Evolutionary conservation across 2,797 vertebrate genomes (phyloP), one percentile per base, ranked within the genome.

Genomic region (Galagoides demidoff): DNA sequence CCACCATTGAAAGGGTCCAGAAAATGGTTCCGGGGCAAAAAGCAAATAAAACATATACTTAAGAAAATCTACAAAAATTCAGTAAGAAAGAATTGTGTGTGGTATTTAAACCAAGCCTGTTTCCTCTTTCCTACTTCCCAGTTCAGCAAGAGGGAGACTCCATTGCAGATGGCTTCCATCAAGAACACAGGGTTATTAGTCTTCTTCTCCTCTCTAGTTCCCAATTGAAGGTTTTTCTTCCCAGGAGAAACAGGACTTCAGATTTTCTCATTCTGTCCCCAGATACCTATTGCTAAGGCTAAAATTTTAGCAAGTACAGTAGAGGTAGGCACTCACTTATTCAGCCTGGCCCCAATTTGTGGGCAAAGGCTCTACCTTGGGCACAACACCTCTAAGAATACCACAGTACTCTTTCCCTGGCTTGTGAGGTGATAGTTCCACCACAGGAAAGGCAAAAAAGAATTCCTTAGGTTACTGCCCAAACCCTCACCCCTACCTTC

Each of bases 1-100:
- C 23, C 34, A 89, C 25, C 66, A 89, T 59, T 73, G 5, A 92
- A 94, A 95, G 73, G 43, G 27, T 83, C 57, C 78, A 39, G 70
- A 86, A 90, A 90, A 95, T 34, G 17, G 45, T 43, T 55, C 17
- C 39, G 64, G 17, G 34, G 31, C n/a, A 91, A 92, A 76, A 0
- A 70, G 29, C 17, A 91, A 89, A 57, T 10, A 29, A 70, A 78
- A 77, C 19, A 81, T 39, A 14, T 81, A 61, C 57, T 29, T 34
- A 61, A 61, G 34, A 79, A 89, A 77, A 92, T 12, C 25, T 13
- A 76, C 16, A 73, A 87, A 85, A 84, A 82, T 39, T 70, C 61
- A 22, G 27, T 89, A 77, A 86, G 55, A 43, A 89, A 90, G 20
- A 49, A 49, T 13, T 49, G 49, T 49, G 45, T 84, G 37, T 64